Evolutionary conservation across 2,888 invertebrate genomes (phyloP).

Genomic region (Polyommatus icarus): DNA sequence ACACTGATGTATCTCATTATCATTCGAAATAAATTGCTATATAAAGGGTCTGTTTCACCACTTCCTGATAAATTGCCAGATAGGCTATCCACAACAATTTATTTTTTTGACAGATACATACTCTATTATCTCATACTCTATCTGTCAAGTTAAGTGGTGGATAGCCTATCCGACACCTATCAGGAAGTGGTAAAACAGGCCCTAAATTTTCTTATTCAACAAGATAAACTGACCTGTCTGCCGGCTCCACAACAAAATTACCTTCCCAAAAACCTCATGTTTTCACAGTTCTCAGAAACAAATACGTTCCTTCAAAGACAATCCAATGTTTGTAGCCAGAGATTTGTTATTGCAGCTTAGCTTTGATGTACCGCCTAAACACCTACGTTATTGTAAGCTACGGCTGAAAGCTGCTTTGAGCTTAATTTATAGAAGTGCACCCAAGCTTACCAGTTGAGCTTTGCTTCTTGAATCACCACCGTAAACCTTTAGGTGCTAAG

Average conservation of each 20-base stretch:
- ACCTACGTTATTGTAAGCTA: slow-evolving; percentile 29
- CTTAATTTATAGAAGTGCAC: slow-evolving; percentile 28
- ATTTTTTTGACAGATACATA: too few relatives aligned
- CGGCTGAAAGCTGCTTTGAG: slow-evolving; percentile 26
- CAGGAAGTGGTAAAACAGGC: too few relatives aligned
- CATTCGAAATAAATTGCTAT: too few relatives aligned
- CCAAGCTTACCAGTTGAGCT: slow-evolving; percentile 18
- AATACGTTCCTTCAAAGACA: slow-evolving; percentile 11
- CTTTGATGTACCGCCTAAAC: slow-evolving; percentile 29
- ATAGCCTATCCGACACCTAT: too few relatives aligned
- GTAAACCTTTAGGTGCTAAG: too few relatives aligned
- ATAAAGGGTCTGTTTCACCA: too few relatives aligned
- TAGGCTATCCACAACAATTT: too few relatives aligned
- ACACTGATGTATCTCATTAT: too few relatives aligned
- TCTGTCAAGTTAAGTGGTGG: too few relatives aligned
- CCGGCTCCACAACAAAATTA: not conserved
- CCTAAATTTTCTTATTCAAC: not conserved
- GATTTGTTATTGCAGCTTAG: slow-evolving; percentile 24
- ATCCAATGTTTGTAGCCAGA: not conserved
- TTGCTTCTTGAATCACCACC: slow-evolving; percentile 10
- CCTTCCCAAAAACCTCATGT: not conserved
- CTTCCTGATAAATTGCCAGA: too few relatives aligned
- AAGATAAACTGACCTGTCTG: not conserved
- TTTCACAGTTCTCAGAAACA: not conserved
- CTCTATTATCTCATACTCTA: too few relatives aligned